Evolutionary conservation across 2,113 vertebrate species (phyloP).

Genomic region (Loxodonta africana): DNA sequence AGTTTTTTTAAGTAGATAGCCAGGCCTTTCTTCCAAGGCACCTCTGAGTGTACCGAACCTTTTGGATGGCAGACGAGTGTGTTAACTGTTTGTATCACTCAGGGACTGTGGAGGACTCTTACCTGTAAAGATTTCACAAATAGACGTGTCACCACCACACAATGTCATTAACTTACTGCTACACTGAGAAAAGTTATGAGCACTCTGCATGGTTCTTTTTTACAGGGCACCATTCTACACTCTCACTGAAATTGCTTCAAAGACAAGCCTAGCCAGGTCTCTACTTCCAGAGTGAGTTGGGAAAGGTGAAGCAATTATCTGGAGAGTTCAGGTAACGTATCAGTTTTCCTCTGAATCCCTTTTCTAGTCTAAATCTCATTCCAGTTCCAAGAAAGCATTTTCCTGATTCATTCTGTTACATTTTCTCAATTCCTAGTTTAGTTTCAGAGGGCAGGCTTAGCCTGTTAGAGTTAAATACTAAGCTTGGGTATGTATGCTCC

Average conservation of each 20-base stretch:
- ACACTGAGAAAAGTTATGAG: not conserved
- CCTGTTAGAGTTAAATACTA: slow-evolving; percentile 49
- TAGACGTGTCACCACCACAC: not conserved
- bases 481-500: slow-evolving; percentile 18
- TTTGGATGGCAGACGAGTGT: not conserved
- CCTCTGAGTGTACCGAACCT: not conserved
- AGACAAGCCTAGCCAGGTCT: not conserved
- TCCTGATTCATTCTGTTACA: slow-evolving; percentile 59
- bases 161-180: not conserved
- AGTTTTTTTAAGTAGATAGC: not conserved
- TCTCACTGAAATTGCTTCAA: not conserved
- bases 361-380: slow-evolving; percentile 64
- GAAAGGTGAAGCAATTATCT: slow-evolving; percentile 75
- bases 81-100: not conserved
- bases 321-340: slow-evolving; percentile 65
- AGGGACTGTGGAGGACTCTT: not conserved
- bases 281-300: not conserved
- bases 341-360: slow-evolving; percentile 60
- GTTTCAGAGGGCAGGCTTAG: slow-evolving; percentile 66
- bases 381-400: slow-evolving; percentile 70
- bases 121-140: not conserved
- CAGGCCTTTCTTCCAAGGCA: not conserved
- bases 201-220: not conserved
- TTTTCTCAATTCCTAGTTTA: slow-evolving; percentile 70
- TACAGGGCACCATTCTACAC: rapidly evolving